Evolutionary conservation across 2,888 invertebrate genomes (phyloP), one percentile per base, ranked within the genome.

Genomic region (Nemotelus pantherinus): DNA sequence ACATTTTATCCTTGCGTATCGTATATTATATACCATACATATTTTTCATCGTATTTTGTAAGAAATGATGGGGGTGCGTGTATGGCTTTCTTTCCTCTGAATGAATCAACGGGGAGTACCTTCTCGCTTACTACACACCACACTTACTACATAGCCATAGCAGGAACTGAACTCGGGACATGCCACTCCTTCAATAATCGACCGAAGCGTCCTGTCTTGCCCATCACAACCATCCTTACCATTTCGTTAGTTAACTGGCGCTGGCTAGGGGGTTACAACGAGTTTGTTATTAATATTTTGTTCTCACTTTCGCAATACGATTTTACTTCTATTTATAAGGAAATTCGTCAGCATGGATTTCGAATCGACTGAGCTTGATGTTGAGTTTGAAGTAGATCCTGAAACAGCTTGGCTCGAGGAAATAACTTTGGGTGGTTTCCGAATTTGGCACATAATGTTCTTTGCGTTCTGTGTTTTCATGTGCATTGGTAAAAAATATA

Each of bases 361-460:
- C 45, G 76, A 76, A n/a, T 65, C 76, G 5, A 76, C 50, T 41
- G 76, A 76, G 55, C 43, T 76, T n/a, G 84, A 84, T 80, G 81
- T 81, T 77, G 82, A 84, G 63, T 82, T 83, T 60, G 80, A 82
- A 50, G 81, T 83, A 58, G 84, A 85, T 82, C 84, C 85, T 70
- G 90, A 90, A 82, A 89, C 91, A 70, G 90, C 92, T 82, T 93
- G 94, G 94, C 89, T 95, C 77, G 95, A 95, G 85, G 89, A 88
- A 80, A 88, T 89, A 77, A 89, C 92, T 47, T 86, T 92, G 60
- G 91, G 91, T 76, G 92, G 91, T 45, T 90, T 96, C 83, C 89
- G 94, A 80, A 89, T 93, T 74, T 96, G 96, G 96, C 95, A 96
- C 85, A 89, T 94, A 77, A 90, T 94, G 83, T 93, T 94, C 84